Percentiles rank a stretch among this genome's conserved stretches.
These are phyloP conservation scores for Brienomyrus brachyistius DNA, from an alignment of 2,113 vertebrate genomes.

Conservation along the genomic window DNA sequence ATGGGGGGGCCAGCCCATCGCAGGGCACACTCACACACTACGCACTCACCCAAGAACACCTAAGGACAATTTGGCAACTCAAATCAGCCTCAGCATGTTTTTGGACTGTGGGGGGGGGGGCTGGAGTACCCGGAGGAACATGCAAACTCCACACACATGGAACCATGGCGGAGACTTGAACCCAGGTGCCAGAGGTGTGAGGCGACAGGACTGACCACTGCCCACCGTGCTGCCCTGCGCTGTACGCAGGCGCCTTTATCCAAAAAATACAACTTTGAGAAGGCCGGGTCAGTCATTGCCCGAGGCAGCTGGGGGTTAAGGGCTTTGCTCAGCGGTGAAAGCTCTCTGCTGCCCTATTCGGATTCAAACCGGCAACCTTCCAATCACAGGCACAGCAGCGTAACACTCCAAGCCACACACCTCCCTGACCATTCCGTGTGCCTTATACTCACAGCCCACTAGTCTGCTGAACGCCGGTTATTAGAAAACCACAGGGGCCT, in stretches of 20 bases:
- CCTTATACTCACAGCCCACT: background rate
- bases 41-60: no score
- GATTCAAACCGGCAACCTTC: background rate
- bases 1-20: no score
- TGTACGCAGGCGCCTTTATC: background rate
- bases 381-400: background rate
- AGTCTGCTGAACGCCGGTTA: background rate
- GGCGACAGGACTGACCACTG: background rate
- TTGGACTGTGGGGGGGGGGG: no score
- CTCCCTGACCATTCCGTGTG: background rate
- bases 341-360: background rate
- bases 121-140: background rate
- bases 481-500: background rate
- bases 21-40: no score
- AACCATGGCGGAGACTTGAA: background rate
- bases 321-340: background rate
- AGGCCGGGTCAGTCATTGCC: background rate
- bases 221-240: no score
- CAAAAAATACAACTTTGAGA: background rate
- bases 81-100: no score
- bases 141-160: background rate
- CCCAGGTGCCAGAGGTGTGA: background rate
- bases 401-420: background rate
- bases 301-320: background rate
- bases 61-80: no score